Conservation (phyloP, 2,888 invertebrate genomes). For the Drosophila meridiana region DNA sequence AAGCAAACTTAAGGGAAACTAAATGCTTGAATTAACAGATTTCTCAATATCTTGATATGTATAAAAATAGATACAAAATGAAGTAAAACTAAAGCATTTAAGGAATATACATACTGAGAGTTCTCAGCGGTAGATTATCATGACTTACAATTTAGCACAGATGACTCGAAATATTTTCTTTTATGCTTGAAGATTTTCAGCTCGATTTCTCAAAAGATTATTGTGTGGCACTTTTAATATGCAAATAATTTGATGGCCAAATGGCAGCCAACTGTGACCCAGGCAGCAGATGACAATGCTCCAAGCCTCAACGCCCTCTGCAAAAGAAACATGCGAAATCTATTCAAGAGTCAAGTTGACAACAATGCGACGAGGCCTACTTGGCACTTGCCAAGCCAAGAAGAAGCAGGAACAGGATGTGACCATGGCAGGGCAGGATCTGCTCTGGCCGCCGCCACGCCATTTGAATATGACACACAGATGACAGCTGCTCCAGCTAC, state of each 20-base stretch:
- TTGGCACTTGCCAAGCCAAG: slow-evolving; percentile 62
- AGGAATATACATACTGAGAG: not conserved
- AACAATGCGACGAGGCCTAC: slow-evolving; percentile 72
- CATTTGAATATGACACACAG: slow-evolving; percentile 83
- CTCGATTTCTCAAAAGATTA: slow-evolving; percentile 11
- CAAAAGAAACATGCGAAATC: slow-evolving; percentile 46
- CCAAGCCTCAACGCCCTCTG: slow-evolving; percentile 62
- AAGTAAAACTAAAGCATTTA: not conserved
- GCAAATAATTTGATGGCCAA: slow-evolving; percentile 80
- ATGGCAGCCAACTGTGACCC: slow-evolving; percentile 82
- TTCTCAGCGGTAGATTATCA: not conserved
- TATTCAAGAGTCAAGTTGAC: slow-evolving; percentile 78
- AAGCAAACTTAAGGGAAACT: not conserved
- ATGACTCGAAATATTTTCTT: not conserved
- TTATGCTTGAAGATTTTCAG: not conserved
- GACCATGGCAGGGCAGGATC: slow-evolving; percentile 44
- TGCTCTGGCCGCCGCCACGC: not conserved
- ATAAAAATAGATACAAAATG: not conserved
- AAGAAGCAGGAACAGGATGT: slow-evolving; percentile 70
- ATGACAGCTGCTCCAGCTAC: slow-evolving; percentile 81
- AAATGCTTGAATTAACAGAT: not conserved
- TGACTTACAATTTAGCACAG: not conserved
- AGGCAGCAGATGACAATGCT: slow-evolving; percentile 69
- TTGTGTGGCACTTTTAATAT: slow-evolving; percentile 67
- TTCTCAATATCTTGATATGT: not conserved